A percentile compares a stretch with the other conserved stretches of the same genome.
Evolutionary conservation across 2,888 invertebrate species (phyloP).

Genomic region (Eupithecia dodoneata): DNA sequence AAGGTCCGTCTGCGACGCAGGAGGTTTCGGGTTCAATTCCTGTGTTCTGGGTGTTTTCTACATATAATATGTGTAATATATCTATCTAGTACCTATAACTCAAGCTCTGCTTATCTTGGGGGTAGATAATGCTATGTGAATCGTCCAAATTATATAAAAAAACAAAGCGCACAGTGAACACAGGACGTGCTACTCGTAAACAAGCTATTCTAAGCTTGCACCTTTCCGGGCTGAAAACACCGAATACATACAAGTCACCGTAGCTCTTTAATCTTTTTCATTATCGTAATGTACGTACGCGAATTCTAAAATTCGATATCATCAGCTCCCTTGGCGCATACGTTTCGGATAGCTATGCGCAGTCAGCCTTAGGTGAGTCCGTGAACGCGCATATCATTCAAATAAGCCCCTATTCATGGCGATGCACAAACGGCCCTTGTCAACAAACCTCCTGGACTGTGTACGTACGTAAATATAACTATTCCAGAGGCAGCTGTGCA

Average conservation of each 20-base stretch:
- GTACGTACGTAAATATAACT: conserved; percentile 18
- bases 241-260: background rate
- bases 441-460: conserved; percentile 52
- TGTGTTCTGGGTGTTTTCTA: too few relatives aligned
- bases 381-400: conserved; percentile 30
- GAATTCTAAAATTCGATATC: background rate
- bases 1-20: too few relatives aligned
- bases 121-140: too few relatives aligned
- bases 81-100: too few relatives aligned
- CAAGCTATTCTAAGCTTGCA: background rate
- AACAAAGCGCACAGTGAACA: background rate
- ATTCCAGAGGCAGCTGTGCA: conserved; percentile 45
- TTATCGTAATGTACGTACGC: too few relatives aligned
- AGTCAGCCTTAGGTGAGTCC: conserved; percentile 5
- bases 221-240: background rate
- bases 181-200: background rate
- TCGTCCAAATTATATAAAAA: too few relatives aligned
- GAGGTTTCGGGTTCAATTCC: too few relatives aligned
- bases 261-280: background rate
- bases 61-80: too few relatives aligned
- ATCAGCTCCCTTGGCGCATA: background rate
- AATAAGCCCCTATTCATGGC: conserved; percentile 40
- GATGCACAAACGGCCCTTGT: conserved; percentile 47
- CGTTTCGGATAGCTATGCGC: background rate
- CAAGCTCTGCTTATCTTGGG: too few relatives aligned